phyloP scores from a whole-genome alignment of 2,888 invertebrate species.

The Polyploca ridens region DNA sequence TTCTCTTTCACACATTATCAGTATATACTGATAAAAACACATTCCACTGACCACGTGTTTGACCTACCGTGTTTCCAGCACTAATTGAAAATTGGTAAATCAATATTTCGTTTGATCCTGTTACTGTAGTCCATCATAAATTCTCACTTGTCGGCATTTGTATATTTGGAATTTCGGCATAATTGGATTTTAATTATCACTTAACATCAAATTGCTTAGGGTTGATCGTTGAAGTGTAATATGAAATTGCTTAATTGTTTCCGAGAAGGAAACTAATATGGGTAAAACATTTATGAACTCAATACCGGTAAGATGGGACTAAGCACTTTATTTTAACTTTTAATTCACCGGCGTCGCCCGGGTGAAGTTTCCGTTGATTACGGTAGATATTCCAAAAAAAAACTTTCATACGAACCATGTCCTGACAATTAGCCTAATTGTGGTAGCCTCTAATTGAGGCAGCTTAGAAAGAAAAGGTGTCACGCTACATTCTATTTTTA shows the following conservation, averaged over 20 bases:
- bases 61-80: not conserved
- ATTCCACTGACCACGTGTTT: too few species aligned
- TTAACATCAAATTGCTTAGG: not conserved
- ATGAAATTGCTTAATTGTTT: not conserved
- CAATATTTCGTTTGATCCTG: not conserved
- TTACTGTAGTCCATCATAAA: conserved; percentile 3
- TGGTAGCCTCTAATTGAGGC: too few species aligned
- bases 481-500: too few species aligned
- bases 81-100: not conserved
- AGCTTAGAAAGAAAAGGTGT: too few species aligned
- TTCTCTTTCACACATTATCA: too few species aligned
- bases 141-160: conserved; percentile 5
- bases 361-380: too few species aligned
- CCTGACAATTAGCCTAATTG: too few species aligned
- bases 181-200: not conserved
- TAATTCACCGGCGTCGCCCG: too few species aligned
- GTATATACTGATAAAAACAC: too few species aligned
- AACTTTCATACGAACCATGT: too few species aligned
- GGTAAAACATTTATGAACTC: not conserved
- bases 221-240: not conserved
- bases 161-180: not conserved
- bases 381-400: too few species aligned
- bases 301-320: not conserved
- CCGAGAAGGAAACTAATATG: not conserved
- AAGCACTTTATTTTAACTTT: too few species aligned